These are phyloP conservation scores for Xylophagus ater DNA, from an alignment of 2,888 invertebrate genomes.

Conservation along the genomic window DNA sequence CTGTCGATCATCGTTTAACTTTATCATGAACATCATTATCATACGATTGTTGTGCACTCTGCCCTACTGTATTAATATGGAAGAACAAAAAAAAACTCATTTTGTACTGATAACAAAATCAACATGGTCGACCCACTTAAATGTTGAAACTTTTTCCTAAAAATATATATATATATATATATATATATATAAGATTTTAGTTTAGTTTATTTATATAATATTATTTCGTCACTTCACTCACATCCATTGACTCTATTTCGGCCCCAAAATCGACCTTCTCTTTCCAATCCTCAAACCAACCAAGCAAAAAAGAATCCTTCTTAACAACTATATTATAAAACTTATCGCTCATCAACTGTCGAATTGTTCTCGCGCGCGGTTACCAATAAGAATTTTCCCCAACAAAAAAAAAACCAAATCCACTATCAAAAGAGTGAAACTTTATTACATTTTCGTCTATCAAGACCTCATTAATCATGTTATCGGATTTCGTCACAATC, in stretches of 20 bases:
- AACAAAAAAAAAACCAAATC: constrained; percentile 5
- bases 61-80: too few species aligned
- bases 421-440: constrained; percentile 4
- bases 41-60: constrained; percentile 11
- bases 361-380: constrained; percentile 11
- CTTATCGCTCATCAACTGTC: constrained; percentile 13
- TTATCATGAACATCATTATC: constrained; percentile 6
- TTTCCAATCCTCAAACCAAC: background rate
- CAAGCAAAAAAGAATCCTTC: background rate
- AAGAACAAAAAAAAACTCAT: constrained; percentile 5
- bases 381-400: too few species aligned
- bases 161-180: too few species aligned
- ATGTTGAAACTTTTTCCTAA: background rate
- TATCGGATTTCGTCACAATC: constrained; percentile 16
- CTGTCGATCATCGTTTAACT: too few species aligned
- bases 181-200: too few species aligned
- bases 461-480: constrained; percentile 16
- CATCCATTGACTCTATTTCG: background rate
- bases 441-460: constrained; percentile 15
- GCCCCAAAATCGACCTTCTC: background rate
- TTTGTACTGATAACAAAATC: constrained; percentile 7
- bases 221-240: constrained; percentile 2
- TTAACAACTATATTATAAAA: background rate
- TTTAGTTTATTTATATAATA: too few species aligned
- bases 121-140: constrained; percentile 7